These are phyloP conservation scores for Orchesellides sinensis DNA, from an alignment of 2,888 invertebrate genomes.

Conservation along the genomic window DNA sequence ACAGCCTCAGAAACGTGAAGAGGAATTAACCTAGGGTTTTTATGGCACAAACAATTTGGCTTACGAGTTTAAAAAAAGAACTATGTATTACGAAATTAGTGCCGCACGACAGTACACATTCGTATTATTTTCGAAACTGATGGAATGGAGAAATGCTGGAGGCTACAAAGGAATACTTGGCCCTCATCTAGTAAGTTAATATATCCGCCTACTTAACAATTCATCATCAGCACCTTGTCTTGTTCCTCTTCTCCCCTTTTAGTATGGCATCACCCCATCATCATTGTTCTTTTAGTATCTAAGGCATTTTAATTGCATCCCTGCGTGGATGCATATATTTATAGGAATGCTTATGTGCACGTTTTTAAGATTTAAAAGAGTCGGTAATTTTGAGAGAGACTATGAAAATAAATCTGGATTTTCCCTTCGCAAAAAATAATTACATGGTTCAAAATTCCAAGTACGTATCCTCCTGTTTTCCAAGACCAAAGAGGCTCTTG, in stretches of 20 bases:
- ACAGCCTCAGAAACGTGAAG: neutral
- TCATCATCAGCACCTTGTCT: constrained; percentile 18
- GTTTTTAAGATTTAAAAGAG: too few species aligned
- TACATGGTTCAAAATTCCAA: constrained; percentile 20
- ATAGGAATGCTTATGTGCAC: too few species aligned
- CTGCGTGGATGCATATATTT: neutral
- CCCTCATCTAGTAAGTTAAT: neutral
- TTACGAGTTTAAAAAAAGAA: neutral
- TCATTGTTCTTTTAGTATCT: neutral
- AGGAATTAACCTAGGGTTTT: constrained; percentile 39
- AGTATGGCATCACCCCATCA: neutral
- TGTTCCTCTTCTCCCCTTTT: neutral
- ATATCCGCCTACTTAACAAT: constrained; percentile 46
- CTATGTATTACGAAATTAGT: neutral
- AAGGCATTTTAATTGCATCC: constrained; percentile 31
- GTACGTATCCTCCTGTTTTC: constrained; percentile 10
- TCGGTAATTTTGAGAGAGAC: too few species aligned
- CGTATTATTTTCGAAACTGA: neutral
- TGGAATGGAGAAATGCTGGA: constrained; percentile 26
- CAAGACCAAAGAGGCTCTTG: neutral
- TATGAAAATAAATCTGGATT: too few species aligned
- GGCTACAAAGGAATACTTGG: constrained; percentile 36
- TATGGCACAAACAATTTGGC: constrained; percentile 1
- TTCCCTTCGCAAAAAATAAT: too few species aligned
- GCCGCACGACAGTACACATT: neutral